Conservation (phyloP, 2,797 vertebrate genomes). For the Labroides dimidiatus region DNA sequence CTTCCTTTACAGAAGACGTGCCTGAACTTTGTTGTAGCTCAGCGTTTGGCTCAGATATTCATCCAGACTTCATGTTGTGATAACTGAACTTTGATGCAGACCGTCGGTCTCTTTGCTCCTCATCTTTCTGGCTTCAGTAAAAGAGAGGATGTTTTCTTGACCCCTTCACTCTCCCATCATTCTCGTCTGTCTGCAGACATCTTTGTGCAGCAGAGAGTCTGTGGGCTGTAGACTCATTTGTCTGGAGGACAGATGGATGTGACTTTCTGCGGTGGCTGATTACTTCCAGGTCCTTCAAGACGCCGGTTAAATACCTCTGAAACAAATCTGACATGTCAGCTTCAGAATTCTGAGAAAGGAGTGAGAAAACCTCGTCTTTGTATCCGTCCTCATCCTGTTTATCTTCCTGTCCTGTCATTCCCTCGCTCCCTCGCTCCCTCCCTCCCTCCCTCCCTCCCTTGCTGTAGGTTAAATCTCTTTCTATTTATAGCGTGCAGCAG, state of each 20-base stretch:
- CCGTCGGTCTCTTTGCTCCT: neutral
- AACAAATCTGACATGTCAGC: neutral
- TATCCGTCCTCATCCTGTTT: slow-evolving; percentile 35
- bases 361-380: slow-evolving; percentile 18
- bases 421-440: slow-evolving; percentile 4
- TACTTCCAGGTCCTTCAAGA: slow-evolving; percentile 9
- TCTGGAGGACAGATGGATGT: slow-evolving; percentile 39
- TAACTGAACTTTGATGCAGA: slow-evolving; percentile 14
- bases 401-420: slow-evolving; percentile 38
- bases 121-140: neutral
- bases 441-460: slow-evolving; percentile 24
- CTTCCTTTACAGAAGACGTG: no score
- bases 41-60: no score
- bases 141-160: slow-evolving; percentile 6
- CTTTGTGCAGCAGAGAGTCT: slow-evolving; percentile 17
- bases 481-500: slow-evolving; percentile 74
- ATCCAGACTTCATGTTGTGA: neutral
- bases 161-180: slow-evolving; percentile 1
- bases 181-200: slow-evolving; percentile 21
- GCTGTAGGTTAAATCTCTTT: slow-evolving; percentile 71
- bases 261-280: slow-evolving; percentile 38
- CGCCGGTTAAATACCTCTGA: neutral
- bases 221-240: neutral
- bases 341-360: neutral
- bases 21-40: no score